Evolutionary conservation across 2,888 invertebrate species (phyloP).

Genomic region (Philereme vetulata): DNA sequence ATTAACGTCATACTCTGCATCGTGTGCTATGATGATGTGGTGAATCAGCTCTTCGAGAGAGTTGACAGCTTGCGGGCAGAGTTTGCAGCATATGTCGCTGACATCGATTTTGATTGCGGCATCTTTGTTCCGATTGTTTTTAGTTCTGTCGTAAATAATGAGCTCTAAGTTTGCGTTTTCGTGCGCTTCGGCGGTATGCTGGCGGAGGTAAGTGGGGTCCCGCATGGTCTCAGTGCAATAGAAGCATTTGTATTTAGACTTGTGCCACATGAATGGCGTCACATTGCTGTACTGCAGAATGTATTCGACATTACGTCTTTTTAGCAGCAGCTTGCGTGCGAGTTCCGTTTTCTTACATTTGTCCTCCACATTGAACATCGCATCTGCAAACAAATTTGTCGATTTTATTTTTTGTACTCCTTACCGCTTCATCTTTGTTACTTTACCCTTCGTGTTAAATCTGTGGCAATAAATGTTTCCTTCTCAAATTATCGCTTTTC

Average conservation of each 20-base stretch:
- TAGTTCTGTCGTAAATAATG: constrained; percentile 68
- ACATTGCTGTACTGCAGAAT: constrained; percentile 73
- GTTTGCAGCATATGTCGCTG: constrained; percentile 64
- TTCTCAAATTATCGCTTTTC: background rate
- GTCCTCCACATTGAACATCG: constrained; percentile 70
- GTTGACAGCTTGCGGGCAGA: constrained; percentile 57
- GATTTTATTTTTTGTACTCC: constrained; percentile 41
- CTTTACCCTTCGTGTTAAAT: no score
- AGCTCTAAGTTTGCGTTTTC: constrained; percentile 69
- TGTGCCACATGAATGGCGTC: constrained; percentile 76
- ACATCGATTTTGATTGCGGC: constrained; percentile 78
- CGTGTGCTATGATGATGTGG: constrained; percentile 75
- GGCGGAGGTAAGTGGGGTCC: constrained; percentile 60
- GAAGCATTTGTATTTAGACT: constrained; percentile 72
- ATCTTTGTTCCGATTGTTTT: constrained; percentile 72
- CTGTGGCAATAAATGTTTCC: background rate
- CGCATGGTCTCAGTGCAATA: constrained; percentile 71
- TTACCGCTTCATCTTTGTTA: background rate
- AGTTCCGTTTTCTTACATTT: constrained; percentile 72
- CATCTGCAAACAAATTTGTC: constrained; percentile 73
- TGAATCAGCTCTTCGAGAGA: constrained; percentile 71
- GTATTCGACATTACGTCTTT: constrained; percentile 73
- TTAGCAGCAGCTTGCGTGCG: constrained; percentile 65
- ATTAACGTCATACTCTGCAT: constrained; percentile 72
- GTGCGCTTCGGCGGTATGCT: constrained; percentile 63